Conservation (phyloP, 2,888 invertebrate genomes). For the Gastrophysa polygoni region DNA sequence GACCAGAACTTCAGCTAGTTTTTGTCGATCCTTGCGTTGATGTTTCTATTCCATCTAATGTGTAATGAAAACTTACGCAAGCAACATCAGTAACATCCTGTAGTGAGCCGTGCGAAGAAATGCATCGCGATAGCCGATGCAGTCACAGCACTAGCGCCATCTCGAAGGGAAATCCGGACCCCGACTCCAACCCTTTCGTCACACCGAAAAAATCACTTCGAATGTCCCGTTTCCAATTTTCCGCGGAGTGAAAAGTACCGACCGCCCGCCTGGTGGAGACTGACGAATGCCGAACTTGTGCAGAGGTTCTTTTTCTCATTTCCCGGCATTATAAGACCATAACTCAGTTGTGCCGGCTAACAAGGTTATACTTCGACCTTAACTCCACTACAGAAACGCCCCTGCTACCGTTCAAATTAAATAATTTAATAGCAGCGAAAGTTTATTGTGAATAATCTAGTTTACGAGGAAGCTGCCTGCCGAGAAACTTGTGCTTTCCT, state of each 20-base stretch:
- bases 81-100: too few species aligned
- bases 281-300: slow-evolving; percentile 54
- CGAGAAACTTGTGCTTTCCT: slow-evolving; percentile 9
- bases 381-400: slow-evolving; percentile 52
- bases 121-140: too few species aligned
- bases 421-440: slow-evolving; percentile 62
- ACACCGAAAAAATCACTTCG: neutral
- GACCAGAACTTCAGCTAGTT: too few species aligned
- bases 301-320: slow-evolving; percentile 54
- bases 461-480: slow-evolving; percentile 47
- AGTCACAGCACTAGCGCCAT: slow-evolving; percentile 3
- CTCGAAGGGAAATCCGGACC: neutral
- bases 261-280: slow-evolving; percentile 52
- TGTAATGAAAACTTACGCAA: too few species aligned
- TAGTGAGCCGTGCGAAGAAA: too few species aligned
- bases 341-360: slow-evolving; percentile 60
- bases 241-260: slow-evolving; percentile 30
- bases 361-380: slow-evolving; percentile 61
- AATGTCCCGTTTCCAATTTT: slow-evolving; percentile 9
- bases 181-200: neutral
- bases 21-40: too few species aligned
- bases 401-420: slow-evolving; percentile 58
- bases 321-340: slow-evolving; percentile 59
- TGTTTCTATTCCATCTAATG: too few species aligned
- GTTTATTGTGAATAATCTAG: slow-evolving; percentile 63